phyloP scores from a whole-genome alignment of 2,888 invertebrate species.

The Dicycla oo region DNA sequence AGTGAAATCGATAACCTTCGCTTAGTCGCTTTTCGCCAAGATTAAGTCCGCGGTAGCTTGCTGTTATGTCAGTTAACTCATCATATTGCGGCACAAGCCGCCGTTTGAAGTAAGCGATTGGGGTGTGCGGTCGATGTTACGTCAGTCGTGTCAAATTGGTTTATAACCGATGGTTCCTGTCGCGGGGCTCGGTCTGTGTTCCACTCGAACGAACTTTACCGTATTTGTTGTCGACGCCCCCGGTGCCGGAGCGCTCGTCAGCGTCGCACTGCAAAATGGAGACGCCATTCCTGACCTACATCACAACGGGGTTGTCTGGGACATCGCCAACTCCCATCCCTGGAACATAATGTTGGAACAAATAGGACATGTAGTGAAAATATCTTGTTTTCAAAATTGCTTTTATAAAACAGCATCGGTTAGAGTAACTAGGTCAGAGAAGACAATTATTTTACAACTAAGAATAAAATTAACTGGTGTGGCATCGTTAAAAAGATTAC shows the following conservation, averaged over 20 bases:
- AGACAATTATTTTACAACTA: slow-evolving; percentile 20
- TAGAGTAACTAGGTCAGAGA: slow-evolving; percentile 32
- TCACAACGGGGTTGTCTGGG: slow-evolving; percentile 82
- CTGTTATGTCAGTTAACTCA: slow-evolving; percentile 36
- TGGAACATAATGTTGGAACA: slow-evolving; percentile 66
- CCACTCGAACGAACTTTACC: slow-evolving; percentile 66
- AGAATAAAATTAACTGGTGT: not conserved
- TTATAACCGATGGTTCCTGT: slow-evolving; percentile 67
- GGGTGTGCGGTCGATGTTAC: slow-evolving; percentile 63
- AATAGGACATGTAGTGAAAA: slow-evolving; percentile 63
- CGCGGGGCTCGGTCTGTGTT: slow-evolving; percentile 65
- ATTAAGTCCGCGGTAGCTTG: slow-evolving; percentile 27
- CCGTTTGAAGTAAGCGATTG: slow-evolving; percentile 26
- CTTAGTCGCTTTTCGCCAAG: not conserved
- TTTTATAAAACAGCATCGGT: slow-evolving; percentile 28
- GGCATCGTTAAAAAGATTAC: slow-evolving; percentile 20
- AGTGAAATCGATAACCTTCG: slow-evolving; percentile 9
- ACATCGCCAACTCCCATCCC: slow-evolving; percentile 80
- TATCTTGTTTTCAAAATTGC: slow-evolving; percentile 56
- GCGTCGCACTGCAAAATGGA: slow-evolving; percentile 76
- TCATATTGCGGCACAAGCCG: slow-evolving; percentile 46
- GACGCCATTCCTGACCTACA: slow-evolving; percentile 87
- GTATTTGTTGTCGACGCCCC: slow-evolving; percentile 56
- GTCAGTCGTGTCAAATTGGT: slow-evolving; percentile 74
- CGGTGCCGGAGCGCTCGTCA: slow-evolving; percentile 59